Base-by-base conservation (phyloP, 2,113 vertebrate genomes). In the Leucoraja erinaceus region DNA sequence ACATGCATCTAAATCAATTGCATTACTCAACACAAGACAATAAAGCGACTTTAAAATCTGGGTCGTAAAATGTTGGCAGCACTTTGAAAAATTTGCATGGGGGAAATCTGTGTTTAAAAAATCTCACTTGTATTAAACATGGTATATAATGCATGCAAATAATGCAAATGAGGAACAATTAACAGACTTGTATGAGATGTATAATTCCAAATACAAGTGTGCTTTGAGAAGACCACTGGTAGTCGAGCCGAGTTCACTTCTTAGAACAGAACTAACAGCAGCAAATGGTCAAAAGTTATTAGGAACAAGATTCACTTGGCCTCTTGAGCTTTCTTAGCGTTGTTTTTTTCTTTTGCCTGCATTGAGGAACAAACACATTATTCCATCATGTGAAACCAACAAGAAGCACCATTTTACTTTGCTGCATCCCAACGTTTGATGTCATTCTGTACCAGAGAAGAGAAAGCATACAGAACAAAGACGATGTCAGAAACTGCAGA, bases 331-430 rank as follows among this genome's bases (percentile, higher is more conserved):
- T 98, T 99, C 96, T 99, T 99, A 95, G 98, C 97, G 94, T 97
- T 98, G 95, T 99, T 98, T 95, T 99, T 99, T 96, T 99, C 98
- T 96, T 99, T 99, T 0, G 98, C 98, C 98, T 99, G 93, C 22
- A 68, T 74, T 74, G 38, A 72, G 38, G 20, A 91, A 72, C 33
- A 72, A 72, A 91, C 10, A 72, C 22, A 47, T 47, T 22, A 47
- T 68, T 47, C 25, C 22, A 70, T 91, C 38, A 54, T 72, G 63
- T 70, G 66, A 70, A 72, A 72, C 18, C 33, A 38, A 18, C 66
- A 72, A 91, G 4, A 91, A 47, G 90, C 70, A 72, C 8, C 14
- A 38, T 33, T 54, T 74, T 72, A 90, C 68, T 90, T 91, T 31
- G 0, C 54, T 90, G 28, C 11, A 2, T 14, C n/a, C 28, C 61